Percentiles rank a stretch among this genome's conserved stretches.
phyloP scores from a whole-genome alignment of 2,797 vertebrate genomes.

The Pogoniulus pusillus region DNA sequence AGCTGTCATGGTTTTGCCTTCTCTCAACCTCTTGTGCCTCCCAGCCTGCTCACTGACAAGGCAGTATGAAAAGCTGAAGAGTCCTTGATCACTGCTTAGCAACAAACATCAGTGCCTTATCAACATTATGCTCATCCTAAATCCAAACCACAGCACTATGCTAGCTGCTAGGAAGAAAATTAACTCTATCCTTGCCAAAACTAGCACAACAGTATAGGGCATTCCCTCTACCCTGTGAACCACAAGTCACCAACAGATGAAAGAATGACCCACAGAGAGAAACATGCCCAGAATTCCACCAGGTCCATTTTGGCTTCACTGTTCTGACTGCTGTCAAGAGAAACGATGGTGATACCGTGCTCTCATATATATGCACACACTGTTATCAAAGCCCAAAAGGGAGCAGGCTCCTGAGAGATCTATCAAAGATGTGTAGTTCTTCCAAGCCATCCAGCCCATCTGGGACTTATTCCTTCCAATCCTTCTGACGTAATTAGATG shows the following conservation, averaged over 20 bases:
- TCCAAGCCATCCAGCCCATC: not conserved
- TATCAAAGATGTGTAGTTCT: not conserved
- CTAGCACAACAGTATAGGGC: not conserved
- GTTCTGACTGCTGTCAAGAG: not conserved
- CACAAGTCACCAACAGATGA: not conserved
- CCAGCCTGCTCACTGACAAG: not conserved
- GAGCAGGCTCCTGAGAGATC: not conserved
- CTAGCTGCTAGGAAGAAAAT: not conserved
- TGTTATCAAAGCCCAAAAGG: not conserved
- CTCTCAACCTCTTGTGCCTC: not conserved
- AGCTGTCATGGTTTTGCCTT: not conserved
- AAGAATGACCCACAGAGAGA: not conserved
- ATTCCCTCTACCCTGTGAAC: not conserved
- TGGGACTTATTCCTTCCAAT: not conserved
- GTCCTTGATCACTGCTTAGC: not conserved
- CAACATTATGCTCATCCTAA: not conserved
- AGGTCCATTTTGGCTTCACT: not conserved
- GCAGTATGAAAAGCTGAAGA: not conserved
- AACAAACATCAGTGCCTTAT: not conserved
- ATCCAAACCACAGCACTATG: not conserved
- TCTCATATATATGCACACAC: rapidly evolving
- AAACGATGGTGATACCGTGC: not conserved
- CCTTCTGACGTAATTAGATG: not conserved
- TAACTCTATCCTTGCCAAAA: not conserved
- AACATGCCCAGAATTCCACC: not conserved